Base-by-base conservation (phyloP, 2,113 vertebrate genomes). In the Hypanus sabinus region DNA sequence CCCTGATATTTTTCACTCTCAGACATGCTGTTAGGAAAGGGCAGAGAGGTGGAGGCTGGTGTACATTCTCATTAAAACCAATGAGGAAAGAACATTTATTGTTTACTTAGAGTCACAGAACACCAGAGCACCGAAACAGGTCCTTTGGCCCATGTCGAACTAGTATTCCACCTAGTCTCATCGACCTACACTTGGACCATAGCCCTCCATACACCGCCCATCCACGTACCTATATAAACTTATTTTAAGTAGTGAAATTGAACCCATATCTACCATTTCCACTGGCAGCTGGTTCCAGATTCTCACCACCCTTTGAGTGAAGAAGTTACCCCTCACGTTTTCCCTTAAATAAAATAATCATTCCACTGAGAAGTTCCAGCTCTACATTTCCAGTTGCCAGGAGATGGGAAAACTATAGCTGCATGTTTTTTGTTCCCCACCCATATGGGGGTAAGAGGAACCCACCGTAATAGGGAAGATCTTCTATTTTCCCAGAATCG, bases 11-110 rank as follows among this genome's bases (percentile, higher is more conserved):
- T 36, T 62, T 27, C 12, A 65, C 65, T 20, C 24, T 57, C 81
- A 85, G 81, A 12, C 81, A 85, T 22, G 60, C 27, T 88, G 10
- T 88, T 88, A 87, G 85, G 65, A 90, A 90, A 90, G 60, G 71
- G 57, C 33, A n/a, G 60, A 90, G 33, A 65, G 33, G 85, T 65
- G n/a, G 57, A 18, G 57, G 9, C 22, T 85, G 20, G 81, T 10
- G 65, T 65, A 90, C 14, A 68, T 33, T 90, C 65, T 90, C 85
- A 65, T 65, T 90, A 90, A 65, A 90, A 90, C 2, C 20, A n/a
- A 27, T 60, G 30, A 36, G 76, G 76, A 79, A 33, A 30, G 5
- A 33, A 14, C 10, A 79, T 3, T 33, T 8, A 90, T 68, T n/a
- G 33, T 65, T 90, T 30, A 33, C 20, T 33, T 46, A 3, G 46